Base-by-base conservation (phyloP, 2,888 invertebrate species). In the Hypena proboscidalis region DNA sequence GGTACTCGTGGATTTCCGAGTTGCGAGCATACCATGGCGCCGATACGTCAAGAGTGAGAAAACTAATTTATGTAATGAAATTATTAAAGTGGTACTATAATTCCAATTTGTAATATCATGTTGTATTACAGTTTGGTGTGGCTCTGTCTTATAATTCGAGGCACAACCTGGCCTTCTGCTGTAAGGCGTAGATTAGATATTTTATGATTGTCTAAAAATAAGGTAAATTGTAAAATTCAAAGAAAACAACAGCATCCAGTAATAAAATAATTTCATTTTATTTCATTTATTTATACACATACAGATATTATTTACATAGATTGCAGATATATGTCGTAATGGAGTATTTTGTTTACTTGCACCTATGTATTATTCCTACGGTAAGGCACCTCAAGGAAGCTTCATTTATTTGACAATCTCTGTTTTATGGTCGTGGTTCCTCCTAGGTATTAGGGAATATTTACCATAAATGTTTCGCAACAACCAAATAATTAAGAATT, bases 191-290 rank as follows among this genome's bases (percentile, higher is more conserved):
- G n/a, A n/a, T n/a, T n/a, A n/a, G n/a, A n/a, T n/a, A n/a, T n/a
- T n/a, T n/a, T n/a, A n/a, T n/a, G n/a, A n/a, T n/a, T n/a, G n/a
- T n/a, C n/a, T n/a, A n/a, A n/a, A n/a, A n/a, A n/a, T n/a, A 29
- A 26, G 6, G 15, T 10, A 7, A 13, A 8, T 8, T 8, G 39
- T n/a, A n/a, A n/a, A n/a, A n/a, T n/a, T n/a, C 32, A 58, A 71
- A 62, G 27, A 68, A 79, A 77, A 79, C 70, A 46, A 70, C 45
- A 29, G 4, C 5, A 37, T 77, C 75, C 73, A 78, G 77, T 85
- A 88, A 87, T 90, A 90, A 90, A 90, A 90, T 90, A 90, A 79
- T 84, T 87, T 88, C 81, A 77, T 85, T 81, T 86, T 83, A 83
- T 85, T 83, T 65, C 53, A 70, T 73, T 77, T 69, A 78, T 77